Evolutionary conservation across 2,888 invertebrate species (phyloP), one percentile per base, ranked within the genome.

Genomic region (Chrysolina haemoptera): DNA sequence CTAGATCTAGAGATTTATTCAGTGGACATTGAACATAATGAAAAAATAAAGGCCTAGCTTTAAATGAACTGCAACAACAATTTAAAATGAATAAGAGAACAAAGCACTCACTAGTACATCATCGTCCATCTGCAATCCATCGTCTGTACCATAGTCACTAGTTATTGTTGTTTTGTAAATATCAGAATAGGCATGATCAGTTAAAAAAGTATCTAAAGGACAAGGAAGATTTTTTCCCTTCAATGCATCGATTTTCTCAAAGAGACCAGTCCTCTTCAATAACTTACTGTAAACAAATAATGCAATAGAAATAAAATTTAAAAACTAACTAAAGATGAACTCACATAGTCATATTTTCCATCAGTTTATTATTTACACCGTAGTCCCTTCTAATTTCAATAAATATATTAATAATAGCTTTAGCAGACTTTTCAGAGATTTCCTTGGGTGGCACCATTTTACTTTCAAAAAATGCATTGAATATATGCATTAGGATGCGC

Each of bases 121-220:
- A 46, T 69, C 63, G 62, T 63, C 50, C 63, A 62, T 35, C 27
- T 50, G 50, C 22, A 50, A 50, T 20, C 18, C 68, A 53, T 78
- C 79, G 62, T 81, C 77, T 10, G 78, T 77, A 59, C 79, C 79
- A 78, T 82, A 82, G 74, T 80, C 82, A 73, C 81, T 81, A 50
- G 78, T 77, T 27, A 68, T 70, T 11, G 78, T 74, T 68, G 74
- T 77, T 68, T 76, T 76, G 22, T 74, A 77, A 50, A 78, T 65
- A 46, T 73, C 65, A 41, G 46, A 65, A 22, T 76, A 48, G 16
- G 68, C 63, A 9, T 76, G 70, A 67, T 78, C 72, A 63, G 22
- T 68, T 35, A 78, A 66, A 72, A 63, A 75, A 14, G 73, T 76
- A 62, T 79, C 79, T 35, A 75, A 22, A 43, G 73, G 73, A 22